These are phyloP conservation scores for Dendrocopos noguchii DNA, from an alignment of 2,113 vertebrate genomes.

Conservation along the genomic window DNA sequence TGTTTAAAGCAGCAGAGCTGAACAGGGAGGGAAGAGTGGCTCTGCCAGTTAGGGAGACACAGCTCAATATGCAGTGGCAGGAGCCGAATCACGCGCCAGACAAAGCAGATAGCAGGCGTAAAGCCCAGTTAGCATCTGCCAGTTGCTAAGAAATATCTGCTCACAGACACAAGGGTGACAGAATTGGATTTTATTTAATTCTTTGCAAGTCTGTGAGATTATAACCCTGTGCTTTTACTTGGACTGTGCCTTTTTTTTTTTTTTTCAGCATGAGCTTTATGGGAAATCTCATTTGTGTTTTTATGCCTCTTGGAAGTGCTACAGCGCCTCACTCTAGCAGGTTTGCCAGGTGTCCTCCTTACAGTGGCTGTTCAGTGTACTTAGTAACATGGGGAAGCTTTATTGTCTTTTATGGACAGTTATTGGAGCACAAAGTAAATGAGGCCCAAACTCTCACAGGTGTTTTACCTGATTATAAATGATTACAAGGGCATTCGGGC, in stretches of 20 bases:
- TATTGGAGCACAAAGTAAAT: not conserved
- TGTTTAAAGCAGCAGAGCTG: not conserved
- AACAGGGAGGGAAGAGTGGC: not conserved
- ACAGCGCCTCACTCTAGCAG: not conserved
- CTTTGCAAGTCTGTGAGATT: not conserved
- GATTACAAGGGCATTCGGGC: not conserved
- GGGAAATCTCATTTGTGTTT: not conserved
- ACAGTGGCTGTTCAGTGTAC: too few species aligned
- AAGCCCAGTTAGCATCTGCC: not conserved
- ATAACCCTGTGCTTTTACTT: not conserved
- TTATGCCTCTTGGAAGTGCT: rapidly evolving
- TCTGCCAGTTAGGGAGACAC: not conserved
- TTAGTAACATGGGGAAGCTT: not conserved
- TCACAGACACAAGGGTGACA: not conserved
- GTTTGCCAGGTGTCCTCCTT: not conserved
- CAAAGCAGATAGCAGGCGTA: not conserved
- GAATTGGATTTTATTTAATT: not conserved
- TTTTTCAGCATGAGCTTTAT: not conserved
- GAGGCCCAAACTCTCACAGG: not conserved
- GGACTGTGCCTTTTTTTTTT: not conserved
- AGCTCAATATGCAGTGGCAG: not conserved
- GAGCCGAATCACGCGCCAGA: constrained; percentile 6
- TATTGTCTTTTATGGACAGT: not conserved
- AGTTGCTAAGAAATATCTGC: not conserved
- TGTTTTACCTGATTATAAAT: not conserved